These are phyloP conservation scores for Rosalia funebris DNA, from an alignment of 2,888 invertebrate species.

Conservation along the genomic window DNA sequence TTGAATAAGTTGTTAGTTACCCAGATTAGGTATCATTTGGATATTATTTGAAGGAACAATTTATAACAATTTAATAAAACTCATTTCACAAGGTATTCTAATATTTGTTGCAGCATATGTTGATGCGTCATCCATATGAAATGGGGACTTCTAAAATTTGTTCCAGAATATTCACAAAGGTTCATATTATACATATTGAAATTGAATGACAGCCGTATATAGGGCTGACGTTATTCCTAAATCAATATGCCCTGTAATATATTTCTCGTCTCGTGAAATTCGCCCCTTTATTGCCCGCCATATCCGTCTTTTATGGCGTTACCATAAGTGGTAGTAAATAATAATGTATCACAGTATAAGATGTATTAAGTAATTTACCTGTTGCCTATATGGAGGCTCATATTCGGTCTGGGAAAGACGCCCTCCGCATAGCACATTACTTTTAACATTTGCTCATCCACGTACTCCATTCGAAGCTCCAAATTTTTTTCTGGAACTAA, in stretches of 20 bases:
- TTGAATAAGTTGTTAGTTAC: no score
- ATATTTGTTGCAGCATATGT: no score
- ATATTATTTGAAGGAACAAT: no score
- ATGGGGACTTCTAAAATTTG: no score
- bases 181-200: no score
- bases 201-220: no score
- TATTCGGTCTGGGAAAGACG: slow-evolving; percentile 69
- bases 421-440: slow-evolving; percentile 70
- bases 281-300: neutral
- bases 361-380: slow-evolving; percentile 50
- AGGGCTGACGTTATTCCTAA: no score
- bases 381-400: slow-evolving; percentile 64
- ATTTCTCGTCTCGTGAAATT: neutral
- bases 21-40: no score
- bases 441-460: slow-evolving; percentile 67
- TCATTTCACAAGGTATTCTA: no score
- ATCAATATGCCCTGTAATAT: slow-evolving; percentile 2
- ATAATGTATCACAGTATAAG: slow-evolving; percentile 2
- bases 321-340: slow-evolving; percentile 10
- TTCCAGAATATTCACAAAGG: no score
- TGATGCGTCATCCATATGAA: no score
- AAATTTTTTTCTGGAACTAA: slow-evolving; percentile 69
- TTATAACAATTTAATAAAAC: no score
- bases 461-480: slow-evolving; percentile 67
- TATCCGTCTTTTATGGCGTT: slow-evolving; percentile 11